Conservation (phyloP, 2,888 invertebrate genomes). For the Phyllotreta striolata region DNA sequence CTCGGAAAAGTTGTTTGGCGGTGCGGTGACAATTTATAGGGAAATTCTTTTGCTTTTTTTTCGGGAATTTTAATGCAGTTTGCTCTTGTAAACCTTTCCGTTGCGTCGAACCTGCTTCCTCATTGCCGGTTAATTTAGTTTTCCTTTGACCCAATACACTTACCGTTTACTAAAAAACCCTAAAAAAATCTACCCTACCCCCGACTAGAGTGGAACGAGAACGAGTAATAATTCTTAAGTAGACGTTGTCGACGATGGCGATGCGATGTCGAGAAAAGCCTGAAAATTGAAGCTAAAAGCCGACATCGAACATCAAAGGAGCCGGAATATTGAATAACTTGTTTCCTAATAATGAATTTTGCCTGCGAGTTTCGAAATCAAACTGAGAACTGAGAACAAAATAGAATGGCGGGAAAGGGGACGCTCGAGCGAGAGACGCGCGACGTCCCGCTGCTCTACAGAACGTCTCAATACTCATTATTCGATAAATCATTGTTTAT, state of each 20-base stretch:
- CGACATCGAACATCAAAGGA: constrained; percentile 55
- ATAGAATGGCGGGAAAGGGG: constrained; percentile 31
- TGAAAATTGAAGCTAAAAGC: constrained; percentile 51
- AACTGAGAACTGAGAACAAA: constrained; percentile 43
- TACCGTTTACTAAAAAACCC: no score
- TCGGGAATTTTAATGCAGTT: no score
- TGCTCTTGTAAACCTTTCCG: no score
- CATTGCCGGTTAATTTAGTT: no score
- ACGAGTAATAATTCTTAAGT: constrained; percentile 38
- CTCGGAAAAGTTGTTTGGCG: no score
- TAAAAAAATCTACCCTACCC: constrained; percentile 11
- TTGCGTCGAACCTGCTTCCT: no score
- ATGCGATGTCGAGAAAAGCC: constrained; percentile 41
- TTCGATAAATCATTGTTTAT: no score
- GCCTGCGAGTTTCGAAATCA: constrained; percentile 54
- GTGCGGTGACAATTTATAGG: no score
- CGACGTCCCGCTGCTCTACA: background rate
- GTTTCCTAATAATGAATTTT: constrained; percentile 60
- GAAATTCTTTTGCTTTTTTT: no score
- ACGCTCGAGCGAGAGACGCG: background rate
- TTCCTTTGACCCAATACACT: no score
- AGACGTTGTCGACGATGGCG: constrained; percentile 21
- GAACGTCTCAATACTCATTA: background rate
- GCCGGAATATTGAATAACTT: constrained; percentile 58
- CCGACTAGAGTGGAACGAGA: constrained; percentile 5